These are phyloP conservation scores for Lamproptera curius DNA, from an alignment of 2,888 invertebrate species.

Conservation along the genomic window DNA sequence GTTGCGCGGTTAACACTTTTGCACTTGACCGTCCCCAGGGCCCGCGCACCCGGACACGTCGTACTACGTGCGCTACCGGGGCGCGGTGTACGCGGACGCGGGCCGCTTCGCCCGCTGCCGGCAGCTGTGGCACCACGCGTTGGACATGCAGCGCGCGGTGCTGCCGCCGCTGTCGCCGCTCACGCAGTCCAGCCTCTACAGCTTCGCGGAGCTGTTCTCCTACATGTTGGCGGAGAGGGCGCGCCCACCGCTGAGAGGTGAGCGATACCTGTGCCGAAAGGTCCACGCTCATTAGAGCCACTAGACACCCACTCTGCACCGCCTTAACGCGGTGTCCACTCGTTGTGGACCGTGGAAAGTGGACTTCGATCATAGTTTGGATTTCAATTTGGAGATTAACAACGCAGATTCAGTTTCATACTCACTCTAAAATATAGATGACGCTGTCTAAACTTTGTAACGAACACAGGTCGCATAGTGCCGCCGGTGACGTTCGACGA, in stretches of 20 bases:
- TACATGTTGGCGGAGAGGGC: constrained; percentile 95
- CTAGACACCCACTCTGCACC: no score
- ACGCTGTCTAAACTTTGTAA: no score
- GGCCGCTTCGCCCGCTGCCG: constrained; percentile 96
- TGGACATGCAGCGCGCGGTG: constrained; percentile 97
- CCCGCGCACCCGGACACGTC: constrained; percentile 98
- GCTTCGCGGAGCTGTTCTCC: constrained; percentile 95
- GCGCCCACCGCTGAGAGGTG: constrained; percentile 81
- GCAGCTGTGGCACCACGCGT: constrained; percentile 96
- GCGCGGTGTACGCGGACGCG: constrained; percentile 96
- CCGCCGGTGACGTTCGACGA: constrained; percentile 90
- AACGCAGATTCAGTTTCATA: no score
- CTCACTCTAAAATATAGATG: no score
- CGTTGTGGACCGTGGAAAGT: no score
- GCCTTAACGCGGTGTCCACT: no score
- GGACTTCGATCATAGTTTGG: no score
- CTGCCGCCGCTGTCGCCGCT: constrained; percentile 95
- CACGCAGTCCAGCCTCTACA: constrained; percentile 95
- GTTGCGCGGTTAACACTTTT: no score
- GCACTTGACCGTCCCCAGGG: constrained; percentile 61
- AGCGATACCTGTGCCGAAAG: no score
- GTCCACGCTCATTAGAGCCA: no score
- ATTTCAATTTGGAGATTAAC: no score
- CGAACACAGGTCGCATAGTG: constrained; percentile 80
- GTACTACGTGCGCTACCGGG: constrained; percentile 96